These are phyloP conservation scores for Oplegnathus fasciatus DNA, from an alignment of 2,113 vertebrate species.

Conservation along the genomic window DNA sequence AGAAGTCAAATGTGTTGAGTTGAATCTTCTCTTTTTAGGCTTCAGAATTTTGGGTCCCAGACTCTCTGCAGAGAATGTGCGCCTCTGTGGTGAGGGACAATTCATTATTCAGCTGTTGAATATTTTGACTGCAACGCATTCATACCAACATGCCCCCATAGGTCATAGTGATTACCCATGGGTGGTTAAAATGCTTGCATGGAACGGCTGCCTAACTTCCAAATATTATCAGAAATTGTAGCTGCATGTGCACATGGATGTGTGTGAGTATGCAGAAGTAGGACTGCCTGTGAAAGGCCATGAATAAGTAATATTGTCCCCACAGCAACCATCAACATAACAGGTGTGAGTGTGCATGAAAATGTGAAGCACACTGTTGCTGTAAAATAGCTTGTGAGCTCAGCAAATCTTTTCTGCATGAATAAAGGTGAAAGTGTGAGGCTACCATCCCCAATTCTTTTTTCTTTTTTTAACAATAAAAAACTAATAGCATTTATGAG, in stretches of 20 bases:
- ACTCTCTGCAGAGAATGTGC: not conserved
- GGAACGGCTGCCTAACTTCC: not conserved
- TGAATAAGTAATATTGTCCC: slow-evolving; percentile 63
- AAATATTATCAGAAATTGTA: slow-evolving; percentile 28
- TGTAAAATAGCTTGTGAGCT: slow-evolving; percentile 4
- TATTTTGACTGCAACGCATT: slow-evolving; percentile 26
- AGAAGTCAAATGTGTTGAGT: not conserved
- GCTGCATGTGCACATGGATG: not conserved
- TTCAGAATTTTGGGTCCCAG: not conserved
- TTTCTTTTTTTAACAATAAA: no score
- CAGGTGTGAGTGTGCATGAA: slow-evolving; percentile 43
- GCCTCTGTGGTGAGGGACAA: slow-evolving; percentile 3
- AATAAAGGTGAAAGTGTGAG: not conserved
- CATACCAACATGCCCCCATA: slow-evolving; percentile 24
- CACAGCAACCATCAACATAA: slow-evolving; percentile 26
- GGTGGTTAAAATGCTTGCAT: slow-evolving; percentile 16
- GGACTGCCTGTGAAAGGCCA: slow-evolving; percentile 37
- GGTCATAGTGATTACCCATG: slow-evolving; percentile 48
- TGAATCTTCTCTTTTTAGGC: not conserved
- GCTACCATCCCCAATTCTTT: not conserved
- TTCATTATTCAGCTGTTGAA: slow-evolving; percentile 40
- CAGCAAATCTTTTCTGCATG: slow-evolving; percentile 19
- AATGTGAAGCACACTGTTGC: slow-evolving; percentile 4
- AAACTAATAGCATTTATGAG: not conserved
- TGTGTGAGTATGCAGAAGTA: slow-evolving; percentile 3